phyloP scores from a whole-genome alignment of 2,888 invertebrate species.

The Napeogenes inachia region DNA sequence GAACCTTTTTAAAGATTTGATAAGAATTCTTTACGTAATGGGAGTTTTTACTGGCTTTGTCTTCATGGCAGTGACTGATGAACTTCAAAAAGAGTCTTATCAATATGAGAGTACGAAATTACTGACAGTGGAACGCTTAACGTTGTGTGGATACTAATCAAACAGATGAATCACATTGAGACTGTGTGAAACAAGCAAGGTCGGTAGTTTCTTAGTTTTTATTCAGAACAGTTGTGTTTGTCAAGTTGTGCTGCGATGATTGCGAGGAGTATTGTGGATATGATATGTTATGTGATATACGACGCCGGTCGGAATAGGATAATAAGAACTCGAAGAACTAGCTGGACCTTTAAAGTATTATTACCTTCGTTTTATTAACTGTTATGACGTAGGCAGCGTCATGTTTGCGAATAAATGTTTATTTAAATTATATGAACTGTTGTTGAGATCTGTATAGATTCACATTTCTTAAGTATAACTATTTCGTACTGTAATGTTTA shows the following conservation, averaged over 20 bases:
- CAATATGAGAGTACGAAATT: neutral
- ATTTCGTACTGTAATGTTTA: neutral
- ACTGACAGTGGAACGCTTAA: neutral
- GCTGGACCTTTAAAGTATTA: conserved; percentile 29
- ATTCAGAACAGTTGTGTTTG: conserved; percentile 34
- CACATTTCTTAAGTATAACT: no score
- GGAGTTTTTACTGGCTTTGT: neutral
- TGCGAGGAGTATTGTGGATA: conserved; percentile 49
- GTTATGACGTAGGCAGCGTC: conserved; percentile 10
- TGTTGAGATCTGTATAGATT: no score
- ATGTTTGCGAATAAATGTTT: neutral
- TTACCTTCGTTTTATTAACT: conserved; percentile 6
- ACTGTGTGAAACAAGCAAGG: conserved; percentile 47
- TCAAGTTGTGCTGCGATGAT: conserved; percentile 42
- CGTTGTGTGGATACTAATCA: conserved; percentile 38
- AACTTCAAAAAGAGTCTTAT: no score
- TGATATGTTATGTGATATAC: conserved; percentile 48
- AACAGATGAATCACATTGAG: conserved; percentile 50
- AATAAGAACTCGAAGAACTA: conserved; percentile 27
- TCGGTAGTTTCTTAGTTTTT: conserved; percentile 41
- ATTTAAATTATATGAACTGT: neutral
- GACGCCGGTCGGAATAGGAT: conserved; percentile 36
- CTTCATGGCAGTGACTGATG: neutral
- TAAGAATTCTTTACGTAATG: no score
- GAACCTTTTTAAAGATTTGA: no score